Evolutionary conservation across 2,888 invertebrate genomes (phyloP).

Genomic region (Drosophila imparisetae): DNA sequence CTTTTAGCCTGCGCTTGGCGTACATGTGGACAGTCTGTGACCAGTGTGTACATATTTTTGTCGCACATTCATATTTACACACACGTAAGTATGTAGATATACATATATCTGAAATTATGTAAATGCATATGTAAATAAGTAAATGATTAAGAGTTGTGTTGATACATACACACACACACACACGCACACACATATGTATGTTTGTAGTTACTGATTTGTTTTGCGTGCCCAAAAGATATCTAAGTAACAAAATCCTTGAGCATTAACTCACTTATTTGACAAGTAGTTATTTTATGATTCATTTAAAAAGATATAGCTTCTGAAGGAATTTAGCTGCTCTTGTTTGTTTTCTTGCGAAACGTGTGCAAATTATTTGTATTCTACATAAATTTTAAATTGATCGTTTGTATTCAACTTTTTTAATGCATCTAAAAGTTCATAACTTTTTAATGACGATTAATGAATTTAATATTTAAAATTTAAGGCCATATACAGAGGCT

Average conservation of each 20-base stretch:
- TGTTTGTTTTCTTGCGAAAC: background rate
- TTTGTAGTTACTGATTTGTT: background rate
- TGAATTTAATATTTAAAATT: background rate
- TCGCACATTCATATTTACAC: constrained; percentile 16
- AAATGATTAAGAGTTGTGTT: background rate
- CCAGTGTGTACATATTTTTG: constrained; percentile 59
- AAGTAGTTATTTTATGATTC: background rate
- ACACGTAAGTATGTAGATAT: background rate
- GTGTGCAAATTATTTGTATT: background rate
- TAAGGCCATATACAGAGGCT: background rate
- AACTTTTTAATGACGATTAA: background rate
- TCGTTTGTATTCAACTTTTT: background rate
- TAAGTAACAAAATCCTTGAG: background rate
- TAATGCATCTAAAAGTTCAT: background rate
- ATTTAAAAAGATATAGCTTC: background rate
- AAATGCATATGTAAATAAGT: background rate
- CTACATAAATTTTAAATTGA: background rate
- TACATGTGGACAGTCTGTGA: constrained; percentile 29
- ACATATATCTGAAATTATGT: background rate
- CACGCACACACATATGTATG: background rate
- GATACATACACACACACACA: background rate
- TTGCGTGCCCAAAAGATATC: background rate
- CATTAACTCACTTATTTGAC: background rate
- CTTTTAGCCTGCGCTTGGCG: constrained; percentile 1
- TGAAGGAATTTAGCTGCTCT: background rate